Evolutionary conservation across 2,797 vertebrate species (phyloP).

Genomic region (Dendrocincla fuliginosa): DNA sequence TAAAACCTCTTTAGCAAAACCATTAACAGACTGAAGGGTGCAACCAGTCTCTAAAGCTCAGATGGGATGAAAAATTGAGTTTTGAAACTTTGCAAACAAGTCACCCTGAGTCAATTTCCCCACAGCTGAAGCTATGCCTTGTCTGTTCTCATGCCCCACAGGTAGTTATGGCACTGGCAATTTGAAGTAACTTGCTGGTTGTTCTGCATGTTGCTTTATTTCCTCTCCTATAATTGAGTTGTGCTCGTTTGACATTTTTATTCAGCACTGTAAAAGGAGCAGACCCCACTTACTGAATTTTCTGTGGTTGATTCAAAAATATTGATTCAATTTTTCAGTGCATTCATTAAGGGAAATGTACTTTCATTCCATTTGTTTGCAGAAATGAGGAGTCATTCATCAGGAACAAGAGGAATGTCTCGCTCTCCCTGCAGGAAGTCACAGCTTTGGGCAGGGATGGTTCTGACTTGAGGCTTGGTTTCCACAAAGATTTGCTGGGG

Average conservation of each 20-base stretch:
- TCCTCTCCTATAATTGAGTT: constrained; percentile 37
- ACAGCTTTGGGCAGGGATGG: not conserved
- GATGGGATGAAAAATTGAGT: not conserved
- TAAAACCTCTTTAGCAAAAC: not conserved
- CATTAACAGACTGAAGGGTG: not conserved
- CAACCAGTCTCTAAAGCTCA: not conserved
- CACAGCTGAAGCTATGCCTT: not conserved
- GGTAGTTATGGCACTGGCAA: not conserved
- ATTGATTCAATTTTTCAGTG: not conserved
- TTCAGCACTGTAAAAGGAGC: not conserved
- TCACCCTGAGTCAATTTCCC: not conserved
- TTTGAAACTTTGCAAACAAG: constrained; percentile 19
- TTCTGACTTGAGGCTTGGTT: not conserved
- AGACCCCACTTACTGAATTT: constrained; percentile 40
- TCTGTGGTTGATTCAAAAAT: constrained; percentile 5
- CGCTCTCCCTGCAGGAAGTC: not conserved
- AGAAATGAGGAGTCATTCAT: not conserved
- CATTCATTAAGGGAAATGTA: not conserved
- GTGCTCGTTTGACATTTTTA: constrained; percentile 33
- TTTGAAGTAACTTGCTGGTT: constrained; percentile 28
- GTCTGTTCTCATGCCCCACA: constrained; percentile 7
- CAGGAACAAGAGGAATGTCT: not conserved
- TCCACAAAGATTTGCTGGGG: not conserved
- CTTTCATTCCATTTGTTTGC: not conserved
- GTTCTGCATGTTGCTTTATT: constrained; percentile 36